Evolutionary conservation across 2,113 vertebrate genomes (phyloP).

Genomic region (Dipodomys stephensi): DNA sequence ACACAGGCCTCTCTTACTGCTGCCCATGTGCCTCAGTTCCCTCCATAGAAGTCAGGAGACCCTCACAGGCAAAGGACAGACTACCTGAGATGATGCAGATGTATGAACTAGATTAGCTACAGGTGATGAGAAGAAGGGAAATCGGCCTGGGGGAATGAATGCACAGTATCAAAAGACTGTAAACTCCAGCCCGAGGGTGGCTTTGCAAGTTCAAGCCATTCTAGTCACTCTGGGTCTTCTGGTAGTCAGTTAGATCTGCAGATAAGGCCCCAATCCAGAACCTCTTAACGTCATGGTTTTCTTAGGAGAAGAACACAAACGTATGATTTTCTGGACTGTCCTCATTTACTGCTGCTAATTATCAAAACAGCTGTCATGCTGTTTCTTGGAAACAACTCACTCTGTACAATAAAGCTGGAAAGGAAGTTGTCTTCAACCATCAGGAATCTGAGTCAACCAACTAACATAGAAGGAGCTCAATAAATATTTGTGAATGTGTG

Average conservation of each 20-base stretch:
- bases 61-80: neutral
- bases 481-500: neutral
- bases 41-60: neutral
- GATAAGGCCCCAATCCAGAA: neutral
- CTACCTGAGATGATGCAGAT: neutral
- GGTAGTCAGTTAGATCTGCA: neutral
- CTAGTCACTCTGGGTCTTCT: neutral
- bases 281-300: neutral
- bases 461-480: neutral
- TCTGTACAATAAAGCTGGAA: neutral
- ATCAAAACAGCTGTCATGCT: neutral
- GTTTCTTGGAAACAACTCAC: neutral
- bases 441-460: neutral
- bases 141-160: neutral
- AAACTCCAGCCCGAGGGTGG: neutral
- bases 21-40: neutral
- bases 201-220: neutral
- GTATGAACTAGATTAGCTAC: neutral
- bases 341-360: neutral
- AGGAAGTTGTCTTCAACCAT: neutral
- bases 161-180: neutral
- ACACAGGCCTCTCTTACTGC: neutral
- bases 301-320: neutral
- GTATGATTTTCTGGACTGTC: neutral
- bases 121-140: neutral